Percentiles rank a stretch among this genome's conserved stretches.
Conservation (phyloP, 2,888 invertebrate species). For the Nephrocerus scutellatus region DNA sequence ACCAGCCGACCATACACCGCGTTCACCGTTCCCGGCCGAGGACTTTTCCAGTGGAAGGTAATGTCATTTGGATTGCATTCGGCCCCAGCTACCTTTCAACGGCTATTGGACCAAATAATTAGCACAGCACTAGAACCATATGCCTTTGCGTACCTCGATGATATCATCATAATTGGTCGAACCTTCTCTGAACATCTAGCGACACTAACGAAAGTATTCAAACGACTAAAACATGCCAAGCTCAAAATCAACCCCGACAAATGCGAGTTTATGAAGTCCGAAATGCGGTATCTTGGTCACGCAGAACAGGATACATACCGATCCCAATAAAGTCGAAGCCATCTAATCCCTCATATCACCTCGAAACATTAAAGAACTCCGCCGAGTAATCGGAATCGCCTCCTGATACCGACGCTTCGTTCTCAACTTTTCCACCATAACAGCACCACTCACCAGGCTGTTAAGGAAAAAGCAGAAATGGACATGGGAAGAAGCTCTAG, state of each 20-base stretch:
- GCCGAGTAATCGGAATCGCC: not conserved
- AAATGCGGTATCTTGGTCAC: slow-evolving; percentile 1
- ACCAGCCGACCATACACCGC: not conserved
- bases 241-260: slow-evolving; percentile 1
- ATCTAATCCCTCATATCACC: not conserved
- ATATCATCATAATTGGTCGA: slow-evolving; percentile 1
- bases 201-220: not conserved
- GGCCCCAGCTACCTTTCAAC: slow-evolving; percentile 1
- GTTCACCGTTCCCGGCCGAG: slow-evolving; percentile 2
- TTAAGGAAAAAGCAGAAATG: too few species aligned
- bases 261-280: not conserved
- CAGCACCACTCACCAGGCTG: slow-evolving; percentile 4
- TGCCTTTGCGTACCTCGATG: slow-evolving; percentile 1
- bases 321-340: slow-evolving; percentile 7
- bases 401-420: too few species aligned
- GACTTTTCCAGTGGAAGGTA: not conserved
- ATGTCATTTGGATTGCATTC: slow-evolving; percentile 2
- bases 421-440: not conserved
- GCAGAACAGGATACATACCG: slow-evolving; percentile 2
- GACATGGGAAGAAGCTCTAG: too few species aligned
- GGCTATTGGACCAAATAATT: not conserved
- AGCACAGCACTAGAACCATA: not conserved
- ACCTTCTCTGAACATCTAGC: not conserved
- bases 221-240: not conserved
- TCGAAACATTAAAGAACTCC: not conserved